Conservation (phyloP, 2,797 vertebrate genomes). For the Parauchenoglanis ngamensis region DNA sequence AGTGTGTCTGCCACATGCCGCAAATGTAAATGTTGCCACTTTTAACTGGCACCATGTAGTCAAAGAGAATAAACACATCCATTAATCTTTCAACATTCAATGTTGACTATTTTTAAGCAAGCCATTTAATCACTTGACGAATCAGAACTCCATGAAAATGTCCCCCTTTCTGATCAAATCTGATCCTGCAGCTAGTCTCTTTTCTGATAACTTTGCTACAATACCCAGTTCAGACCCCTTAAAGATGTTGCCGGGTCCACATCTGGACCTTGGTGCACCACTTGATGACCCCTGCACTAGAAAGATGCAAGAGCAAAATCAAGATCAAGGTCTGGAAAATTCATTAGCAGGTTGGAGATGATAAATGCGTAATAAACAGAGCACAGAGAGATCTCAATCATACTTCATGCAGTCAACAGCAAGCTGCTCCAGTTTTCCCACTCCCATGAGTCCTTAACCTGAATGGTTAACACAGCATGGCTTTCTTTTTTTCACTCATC, state of each 20-base stretch:
- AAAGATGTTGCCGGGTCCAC: neutral
- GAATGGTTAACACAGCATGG: neutral
- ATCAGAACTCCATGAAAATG: neutral
- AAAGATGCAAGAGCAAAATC: neutral
- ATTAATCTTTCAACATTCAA: neutral
- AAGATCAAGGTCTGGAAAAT: slow-evolving; percentile 16
- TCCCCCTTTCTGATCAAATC: neutral
- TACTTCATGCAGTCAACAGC: slow-evolving; percentile 44
- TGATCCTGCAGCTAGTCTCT: neutral
- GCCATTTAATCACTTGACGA: neutral
- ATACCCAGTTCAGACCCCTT: neutral
- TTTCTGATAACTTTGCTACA: neutral
- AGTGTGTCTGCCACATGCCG: no score
- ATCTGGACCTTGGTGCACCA: neutral
- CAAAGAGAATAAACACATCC: neutral
- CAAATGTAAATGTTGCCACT: neutral
- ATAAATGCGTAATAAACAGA: slow-evolving; percentile 50
- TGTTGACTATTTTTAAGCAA: neutral
- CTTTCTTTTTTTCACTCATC: neutral
- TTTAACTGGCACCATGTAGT: neutral
- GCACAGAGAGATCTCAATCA: neutral
- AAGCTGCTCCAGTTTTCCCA: slow-evolving; percentile 29
- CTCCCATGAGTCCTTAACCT: slow-evolving; percentile 25
- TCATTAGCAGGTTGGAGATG: slow-evolving; percentile 53
- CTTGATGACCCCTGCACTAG: neutral